These are phyloP conservation scores for Enteromius argenteus DNA, from an alignment of 2,797 vertebrate genomes.

Conservation along the genomic window DNA sequence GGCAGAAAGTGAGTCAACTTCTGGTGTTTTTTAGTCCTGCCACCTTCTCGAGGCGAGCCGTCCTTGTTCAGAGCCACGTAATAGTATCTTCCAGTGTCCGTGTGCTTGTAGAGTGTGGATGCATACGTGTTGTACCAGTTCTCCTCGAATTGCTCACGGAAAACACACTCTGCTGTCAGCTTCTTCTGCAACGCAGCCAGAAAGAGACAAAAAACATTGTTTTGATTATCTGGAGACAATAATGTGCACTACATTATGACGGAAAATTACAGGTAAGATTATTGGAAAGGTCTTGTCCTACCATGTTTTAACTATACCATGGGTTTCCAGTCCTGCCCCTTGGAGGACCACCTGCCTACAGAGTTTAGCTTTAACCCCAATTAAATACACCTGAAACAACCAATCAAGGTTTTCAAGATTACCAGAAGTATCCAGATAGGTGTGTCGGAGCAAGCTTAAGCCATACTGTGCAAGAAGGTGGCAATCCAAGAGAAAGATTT, in stretches of 20 bases:
- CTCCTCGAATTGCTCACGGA: slow-evolving; percentile 99
- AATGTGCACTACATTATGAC: slow-evolving; percentile 6
- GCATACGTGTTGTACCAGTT: slow-evolving; percentile 99
- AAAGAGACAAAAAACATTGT: slow-evolving; percentile 30
- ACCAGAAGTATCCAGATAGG: not conserved
- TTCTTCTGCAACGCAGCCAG: slow-evolving; percentile 86
- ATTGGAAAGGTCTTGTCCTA: slow-evolving; percentile 5
- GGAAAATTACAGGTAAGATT: not conserved
- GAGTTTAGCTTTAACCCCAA: not conserved
- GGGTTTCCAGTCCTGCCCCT: not conserved
- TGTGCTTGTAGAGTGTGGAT: slow-evolving; percentile 94
- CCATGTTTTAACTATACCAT: not conserved
- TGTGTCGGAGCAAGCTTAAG: not conserved
- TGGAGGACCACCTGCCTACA: not conserved
- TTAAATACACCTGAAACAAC: not conserved
- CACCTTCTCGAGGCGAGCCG: slow-evolving; percentile 93
- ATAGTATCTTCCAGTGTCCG: slow-evolving; percentile 91
- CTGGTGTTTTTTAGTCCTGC: slow-evolving; percentile 98
- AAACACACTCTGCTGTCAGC: slow-evolving; percentile 94
- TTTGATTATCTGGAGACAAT: not conserved
- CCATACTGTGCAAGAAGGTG: not conserved
- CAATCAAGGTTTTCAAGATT: not conserved
- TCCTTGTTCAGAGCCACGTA: slow-evolving; percentile 99
- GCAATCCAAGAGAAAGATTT: not conserved
- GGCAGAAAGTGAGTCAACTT: slow-evolving; percentile 98